phyloP scores from a whole-genome alignment of 2,113 vertebrate species.

The Cebus imitator region DNA sequence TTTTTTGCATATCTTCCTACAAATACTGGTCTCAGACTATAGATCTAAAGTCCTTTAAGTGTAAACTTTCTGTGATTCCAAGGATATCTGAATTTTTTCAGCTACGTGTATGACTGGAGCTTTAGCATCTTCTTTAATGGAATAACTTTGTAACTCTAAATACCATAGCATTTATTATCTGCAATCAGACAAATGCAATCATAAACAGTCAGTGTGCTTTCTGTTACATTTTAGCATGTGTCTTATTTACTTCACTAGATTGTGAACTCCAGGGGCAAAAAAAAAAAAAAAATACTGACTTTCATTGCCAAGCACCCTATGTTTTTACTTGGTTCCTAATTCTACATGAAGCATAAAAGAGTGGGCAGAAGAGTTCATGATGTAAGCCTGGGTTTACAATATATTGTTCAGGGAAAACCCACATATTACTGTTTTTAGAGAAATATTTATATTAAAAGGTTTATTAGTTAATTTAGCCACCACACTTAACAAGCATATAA shows the following conservation, averaged over 20 bases:
- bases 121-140: neutral
- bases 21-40: neutral
- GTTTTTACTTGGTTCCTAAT: neutral
- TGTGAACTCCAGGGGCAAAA: neutral
- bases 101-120: neutral
- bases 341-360: neutral
- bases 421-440: neutral
- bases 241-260: neutral
- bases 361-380: neutral
- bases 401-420: neutral
- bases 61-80: neutral
- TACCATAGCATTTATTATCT: neutral
- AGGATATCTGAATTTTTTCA: neutral
- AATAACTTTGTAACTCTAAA: neutral
- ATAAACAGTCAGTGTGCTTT: neutral
- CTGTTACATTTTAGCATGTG: neutral
- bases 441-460: neutral
- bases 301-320: neutral
- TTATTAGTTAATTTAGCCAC: neutral
- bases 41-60: neutral
- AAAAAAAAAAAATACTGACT: neutral
- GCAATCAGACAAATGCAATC: neutral
- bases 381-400: neutral
- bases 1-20: neutral
- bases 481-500: neutral